Evolutionary conservation across 2,888 invertebrate species (phyloP).

Genomic region (Criorhina ranunculi): DNA sequence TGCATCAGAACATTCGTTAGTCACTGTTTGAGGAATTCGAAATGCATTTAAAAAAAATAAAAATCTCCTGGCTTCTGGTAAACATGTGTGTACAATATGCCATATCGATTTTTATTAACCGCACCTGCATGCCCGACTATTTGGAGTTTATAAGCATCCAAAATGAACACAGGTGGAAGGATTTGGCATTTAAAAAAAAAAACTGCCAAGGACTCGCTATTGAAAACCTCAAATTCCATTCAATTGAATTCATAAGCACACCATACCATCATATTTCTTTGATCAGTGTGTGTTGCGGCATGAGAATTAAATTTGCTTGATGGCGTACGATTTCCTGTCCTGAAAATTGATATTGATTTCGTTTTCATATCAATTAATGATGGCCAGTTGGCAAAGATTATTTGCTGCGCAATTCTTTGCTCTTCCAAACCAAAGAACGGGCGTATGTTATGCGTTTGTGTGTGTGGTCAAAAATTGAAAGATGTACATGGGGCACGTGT

Average conservation of each 20-base stretch:
- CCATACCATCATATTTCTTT: neutral
- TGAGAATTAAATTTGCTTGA: neutral
- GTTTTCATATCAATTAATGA: slow-evolving; percentile 20
- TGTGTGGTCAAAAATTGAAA: neutral
- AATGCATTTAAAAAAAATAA: too few species aligned
- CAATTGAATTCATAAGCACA: neutral
- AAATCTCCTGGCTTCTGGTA: too few species aligned
- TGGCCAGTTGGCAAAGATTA: slow-evolving; percentile 4
- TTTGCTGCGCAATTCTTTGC: slow-evolving; percentile 15
- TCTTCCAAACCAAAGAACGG: neutral
- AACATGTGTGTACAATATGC: too few species aligned
- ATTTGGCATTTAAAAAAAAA: too few species aligned
- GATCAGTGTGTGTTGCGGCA: neutral
- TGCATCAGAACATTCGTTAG: too few species aligned
- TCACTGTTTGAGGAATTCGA: too few species aligned
- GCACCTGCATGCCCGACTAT: too few species aligned
- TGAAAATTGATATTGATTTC: slow-evolving; percentile 34
- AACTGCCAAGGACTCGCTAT: neutral
- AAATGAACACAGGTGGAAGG: too few species aligned
- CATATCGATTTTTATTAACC: too few species aligned
- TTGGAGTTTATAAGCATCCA: too few species aligned
- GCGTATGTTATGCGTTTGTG: neutral
- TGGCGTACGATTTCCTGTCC: neutral
- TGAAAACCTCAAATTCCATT: neutral
- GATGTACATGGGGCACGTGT: neutral